phyloP scores from a whole-genome alignment of 2,888 invertebrate genomes.

The Synanthedon tipuliformis region DNA sequence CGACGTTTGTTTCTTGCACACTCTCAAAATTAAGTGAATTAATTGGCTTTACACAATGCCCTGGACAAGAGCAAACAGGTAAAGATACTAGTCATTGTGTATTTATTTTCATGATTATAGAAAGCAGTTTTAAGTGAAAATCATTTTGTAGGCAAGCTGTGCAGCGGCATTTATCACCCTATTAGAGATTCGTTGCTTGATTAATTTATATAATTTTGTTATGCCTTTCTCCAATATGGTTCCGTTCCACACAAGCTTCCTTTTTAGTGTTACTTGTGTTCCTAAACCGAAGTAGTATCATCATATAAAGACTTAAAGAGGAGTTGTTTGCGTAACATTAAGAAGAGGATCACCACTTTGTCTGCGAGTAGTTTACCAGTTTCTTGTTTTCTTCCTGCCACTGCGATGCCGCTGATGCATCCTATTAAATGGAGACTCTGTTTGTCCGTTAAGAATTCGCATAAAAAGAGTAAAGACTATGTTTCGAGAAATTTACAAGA shows the following conservation, averaged over 20 bases:
- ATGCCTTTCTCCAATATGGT: background rate
- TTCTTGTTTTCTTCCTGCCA: background rate
- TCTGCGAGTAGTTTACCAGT: background rate
- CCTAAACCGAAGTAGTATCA: too few relatives aligned
- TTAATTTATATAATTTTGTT: background rate
- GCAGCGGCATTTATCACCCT: too few relatives aligned
- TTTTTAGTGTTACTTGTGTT: background rate
- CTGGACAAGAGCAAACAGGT: slow-evolving; percentile 66
- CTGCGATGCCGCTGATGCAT: too few relatives aligned
- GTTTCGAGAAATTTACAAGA: background rate
- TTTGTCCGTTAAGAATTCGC: background rate
- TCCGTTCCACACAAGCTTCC: too few relatives aligned
- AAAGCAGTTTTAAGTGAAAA: too few relatives aligned
- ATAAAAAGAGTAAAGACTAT: background rate
- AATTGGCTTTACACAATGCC: slow-evolving; percentile 39
- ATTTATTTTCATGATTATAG: too few relatives aligned
- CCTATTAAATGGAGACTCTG: too few relatives aligned
- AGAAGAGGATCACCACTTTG: background rate
- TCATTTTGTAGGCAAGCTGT: too few relatives aligned
- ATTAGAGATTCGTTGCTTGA: too few relatives aligned
- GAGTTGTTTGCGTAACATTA: slow-evolving; percentile 6
- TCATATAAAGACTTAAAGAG: too few relatives aligned
- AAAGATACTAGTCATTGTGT: slow-evolving; percentile 4
- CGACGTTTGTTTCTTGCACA: slow-evolving; percentile 54
- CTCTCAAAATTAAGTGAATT: slow-evolving; percentile 56